phyloP scores from a whole-genome alignment of 1,140 invertebrate species.

The Drosophila ironensis region DNA sequence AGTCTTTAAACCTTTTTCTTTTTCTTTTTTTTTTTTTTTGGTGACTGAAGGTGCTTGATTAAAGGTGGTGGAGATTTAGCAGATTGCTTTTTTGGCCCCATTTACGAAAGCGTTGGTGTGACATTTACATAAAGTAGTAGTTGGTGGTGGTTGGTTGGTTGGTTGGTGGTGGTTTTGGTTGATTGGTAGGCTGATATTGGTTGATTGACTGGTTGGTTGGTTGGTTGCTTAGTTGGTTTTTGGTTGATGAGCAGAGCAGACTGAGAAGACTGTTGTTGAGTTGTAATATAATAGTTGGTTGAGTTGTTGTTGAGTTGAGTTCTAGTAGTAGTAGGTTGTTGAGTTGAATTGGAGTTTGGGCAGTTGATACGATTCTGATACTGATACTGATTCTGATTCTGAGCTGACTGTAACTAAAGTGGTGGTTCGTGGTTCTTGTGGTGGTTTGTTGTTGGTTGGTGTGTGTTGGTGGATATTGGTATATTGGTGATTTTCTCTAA shows the following conservation, averaged over 20 bases:
- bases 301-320: conserved; percentile 35
- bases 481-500: conserved; percentile 25
- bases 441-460: conserved; percentile 30
- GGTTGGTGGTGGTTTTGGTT: conserved; percentile 33
- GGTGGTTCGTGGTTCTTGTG: conserved; percentile 20
- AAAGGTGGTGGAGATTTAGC: conserved; percentile 48
- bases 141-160: conserved; percentile 43
- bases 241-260: conserved; percentile 54
- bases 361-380: conserved; percentile 36
- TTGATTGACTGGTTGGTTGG: conserved; percentile 35
- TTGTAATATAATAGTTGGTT: conserved; percentile 15
- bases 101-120: conserved; percentile 46
- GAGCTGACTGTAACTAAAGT: conserved; percentile 36
- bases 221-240: conserved; percentile 37
- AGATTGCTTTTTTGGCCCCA: conserved; percentile 35
- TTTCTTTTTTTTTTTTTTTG: conserved; percentile 7
- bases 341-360: conserved; percentile 29
- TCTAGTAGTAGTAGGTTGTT: conserved; percentile 26
- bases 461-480: conserved; percentile 21
- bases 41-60: conserved; percentile 45
- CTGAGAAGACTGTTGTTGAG: conserved; percentile 60
- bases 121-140: conserved; percentile 49
- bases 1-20: conserved; percentile 2
- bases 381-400: conserved; percentile 8
- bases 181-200: conserved; percentile 9